Percentiles rank a stretch among this genome's conserved stretches.
Conservation (phyloP, 2,797 vertebrate genomes). For the Erethizon dorsatum region DNA sequence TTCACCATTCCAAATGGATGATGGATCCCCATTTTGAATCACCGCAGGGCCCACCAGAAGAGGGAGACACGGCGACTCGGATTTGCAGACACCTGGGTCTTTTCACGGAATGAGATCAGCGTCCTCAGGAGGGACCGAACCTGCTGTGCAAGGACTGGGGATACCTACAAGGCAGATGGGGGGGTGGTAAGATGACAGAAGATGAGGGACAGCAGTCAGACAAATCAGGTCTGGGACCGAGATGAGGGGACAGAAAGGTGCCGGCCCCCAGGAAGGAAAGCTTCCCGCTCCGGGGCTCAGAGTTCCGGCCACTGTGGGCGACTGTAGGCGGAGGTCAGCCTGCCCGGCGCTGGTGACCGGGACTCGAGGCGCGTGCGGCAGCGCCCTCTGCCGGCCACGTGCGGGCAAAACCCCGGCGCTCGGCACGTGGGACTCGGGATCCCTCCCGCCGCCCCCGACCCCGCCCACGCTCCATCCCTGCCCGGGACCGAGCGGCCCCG, state of each 20-base stretch:
- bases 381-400: slow-evolving; percentile 78
- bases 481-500: neutral
- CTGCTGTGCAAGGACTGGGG: neutral
- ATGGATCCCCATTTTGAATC: slow-evolving; percentile 66
- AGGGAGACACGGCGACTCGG: neutral
- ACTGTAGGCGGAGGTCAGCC: neutral
- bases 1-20: slow-evolving; percentile 47
- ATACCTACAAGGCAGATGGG: neutral
- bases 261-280: neutral
- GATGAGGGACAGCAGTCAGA: neutral
- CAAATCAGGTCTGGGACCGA: neutral
- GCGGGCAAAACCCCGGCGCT: neutral
- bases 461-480: slow-evolving; percentile 53
- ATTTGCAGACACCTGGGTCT: slow-evolving; percentile 25
- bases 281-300: neutral
- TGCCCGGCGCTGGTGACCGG: neutral
- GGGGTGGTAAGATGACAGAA: neutral
- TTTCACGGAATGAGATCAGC: neutral
- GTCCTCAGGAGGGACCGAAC: neutral
- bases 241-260: neutral
- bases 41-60: neutral
- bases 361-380: slow-evolving; percentile 70
- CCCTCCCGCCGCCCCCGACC: slow-evolving; percentile 34
- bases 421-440: slow-evolving; percentile 23
- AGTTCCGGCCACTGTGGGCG: neutral